Evolutionary conservation across 2,888 invertebrate genomes (phyloP).

Genomic region (Lepidonotus clava): DNA sequence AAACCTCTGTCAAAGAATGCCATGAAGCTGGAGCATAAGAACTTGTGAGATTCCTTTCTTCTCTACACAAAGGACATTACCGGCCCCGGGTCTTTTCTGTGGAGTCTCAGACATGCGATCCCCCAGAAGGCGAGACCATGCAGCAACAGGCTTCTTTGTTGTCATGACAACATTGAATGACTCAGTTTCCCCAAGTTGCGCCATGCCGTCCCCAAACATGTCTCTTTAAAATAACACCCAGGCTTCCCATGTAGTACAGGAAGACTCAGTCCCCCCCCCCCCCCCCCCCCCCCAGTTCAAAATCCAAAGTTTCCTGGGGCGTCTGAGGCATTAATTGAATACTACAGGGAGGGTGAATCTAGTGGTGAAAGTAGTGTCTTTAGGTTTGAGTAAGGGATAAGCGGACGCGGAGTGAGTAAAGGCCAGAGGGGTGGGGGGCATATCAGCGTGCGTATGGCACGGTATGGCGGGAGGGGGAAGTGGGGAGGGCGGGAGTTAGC

Average conservation of each 20-base stretch:
- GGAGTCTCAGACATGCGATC: neutral
- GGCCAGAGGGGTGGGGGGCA: too few relatives aligned
- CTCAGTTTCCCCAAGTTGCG: neutral
- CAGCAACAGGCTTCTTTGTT: conserved; percentile 39
- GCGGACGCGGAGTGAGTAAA: too few relatives aligned
- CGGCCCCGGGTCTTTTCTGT: neutral
- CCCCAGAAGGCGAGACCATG: neutral
- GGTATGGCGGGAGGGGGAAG: neutral
- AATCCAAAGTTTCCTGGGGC: neutral
- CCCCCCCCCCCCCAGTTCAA: neutral
- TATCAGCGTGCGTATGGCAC: neutral
- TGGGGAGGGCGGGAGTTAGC: too few relatives aligned
- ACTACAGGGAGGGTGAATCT: neutral
- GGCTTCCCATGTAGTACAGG: neutral
- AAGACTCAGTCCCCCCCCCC: neutral
- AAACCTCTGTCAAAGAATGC: neutral
- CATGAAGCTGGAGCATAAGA: neutral
- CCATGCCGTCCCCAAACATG: neutral
- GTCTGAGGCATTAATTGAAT: neutral
- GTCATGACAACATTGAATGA: conserved; percentile 32
- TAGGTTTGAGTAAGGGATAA: too few relatives aligned
- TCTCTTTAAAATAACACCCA: neutral
- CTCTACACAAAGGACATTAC: too few relatives aligned
- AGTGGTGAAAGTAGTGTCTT: too few relatives aligned
- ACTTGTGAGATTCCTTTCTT: neutral